Conservation (phyloP, 2,888 invertebrate species). For the Drosophila aldrichi region DNA sequence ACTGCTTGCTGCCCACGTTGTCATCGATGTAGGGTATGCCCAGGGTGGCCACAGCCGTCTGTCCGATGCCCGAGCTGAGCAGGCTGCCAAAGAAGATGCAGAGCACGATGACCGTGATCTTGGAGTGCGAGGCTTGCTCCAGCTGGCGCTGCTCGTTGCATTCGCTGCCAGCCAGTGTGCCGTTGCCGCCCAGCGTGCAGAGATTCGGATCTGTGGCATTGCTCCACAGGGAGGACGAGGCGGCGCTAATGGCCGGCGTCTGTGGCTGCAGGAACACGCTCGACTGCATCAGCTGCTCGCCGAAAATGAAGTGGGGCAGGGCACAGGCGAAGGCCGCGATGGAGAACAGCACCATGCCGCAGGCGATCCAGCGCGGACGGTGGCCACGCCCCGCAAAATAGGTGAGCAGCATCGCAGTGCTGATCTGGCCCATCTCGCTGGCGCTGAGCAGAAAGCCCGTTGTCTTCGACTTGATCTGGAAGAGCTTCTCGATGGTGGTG, state of each 20-base stretch:
- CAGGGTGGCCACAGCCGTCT: conserved; percentile 95
- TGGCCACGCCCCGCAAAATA: conserved; percentile 97
- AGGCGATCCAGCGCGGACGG: conserved; percentile 96
- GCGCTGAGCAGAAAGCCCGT: conserved; percentile 95
- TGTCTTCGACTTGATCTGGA: conserved; percentile 95
- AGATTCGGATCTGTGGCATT: conserved; percentile 74
- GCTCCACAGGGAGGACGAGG: conserved; percentile 38
- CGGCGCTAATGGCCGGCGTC: conserved; percentile 1
- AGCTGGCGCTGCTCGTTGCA: conserved; percentile 88
- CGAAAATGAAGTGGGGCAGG: conserved; percentile 94
- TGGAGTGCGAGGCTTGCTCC: conserved; percentile 90
- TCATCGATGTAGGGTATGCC: conserved; percentile 98
- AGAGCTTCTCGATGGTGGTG: conserved; percentile 96
- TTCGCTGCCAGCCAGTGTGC: conserved; percentile 68
- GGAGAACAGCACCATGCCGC: conserved; percentile 95
- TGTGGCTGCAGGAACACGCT: conserved; percentile 73
- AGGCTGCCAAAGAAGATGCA: conserved; percentile 95
- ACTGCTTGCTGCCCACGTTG: conserved; percentile 96
- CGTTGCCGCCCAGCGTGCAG: conserved; percentile 68
- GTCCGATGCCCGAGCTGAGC: conserved; percentile 95
- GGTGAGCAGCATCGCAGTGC: conserved; percentile 93
- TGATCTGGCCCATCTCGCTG: conserved; percentile 96
- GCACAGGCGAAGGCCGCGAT: conserved; percentile 94
- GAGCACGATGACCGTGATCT: conserved; percentile 92
- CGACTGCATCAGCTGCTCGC: conserved; percentile 88